These are phyloP conservation scores for Drosophila atripex DNA, from an alignment of 2,888 invertebrate genomes.

Conservation along the genomic window DNA sequence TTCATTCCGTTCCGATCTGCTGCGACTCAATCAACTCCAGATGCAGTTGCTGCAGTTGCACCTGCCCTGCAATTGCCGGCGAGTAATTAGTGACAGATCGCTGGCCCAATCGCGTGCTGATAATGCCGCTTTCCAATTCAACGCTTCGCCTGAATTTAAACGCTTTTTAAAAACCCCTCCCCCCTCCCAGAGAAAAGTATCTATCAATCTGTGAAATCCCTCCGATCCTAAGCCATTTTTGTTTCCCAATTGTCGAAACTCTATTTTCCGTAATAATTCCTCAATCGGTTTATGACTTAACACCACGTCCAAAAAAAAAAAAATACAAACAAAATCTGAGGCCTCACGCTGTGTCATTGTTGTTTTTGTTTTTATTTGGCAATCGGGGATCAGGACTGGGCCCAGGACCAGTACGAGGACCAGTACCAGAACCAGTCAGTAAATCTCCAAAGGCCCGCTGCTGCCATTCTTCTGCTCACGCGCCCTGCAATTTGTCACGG, in stretches of 20 bases:
- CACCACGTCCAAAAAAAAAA: conserved; percentile 18
- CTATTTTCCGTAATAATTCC: conserved; percentile 74
- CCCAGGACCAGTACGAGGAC: conserved; percentile 10
- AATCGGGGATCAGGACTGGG: conserved; percentile 28
- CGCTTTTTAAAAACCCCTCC: conserved; percentile 24
- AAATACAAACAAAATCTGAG: conserved; percentile 33
- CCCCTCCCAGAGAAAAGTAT: conserved; percentile 19
- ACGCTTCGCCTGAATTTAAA: conserved; percentile 64
- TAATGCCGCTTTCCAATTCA: conserved; percentile 69
- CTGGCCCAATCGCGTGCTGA: conserved; percentile 73
- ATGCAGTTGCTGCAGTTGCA: conserved; percentile 41
- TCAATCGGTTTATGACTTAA: conserved; percentile 64
- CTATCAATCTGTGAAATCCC: neutral
- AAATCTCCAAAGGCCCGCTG: conserved; percentile 24
- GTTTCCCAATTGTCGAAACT: conserved; percentile 44
- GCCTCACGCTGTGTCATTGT: conserved; percentile 64
- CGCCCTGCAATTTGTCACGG: conserved; percentile 68
- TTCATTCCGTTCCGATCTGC: conserved; percentile 42
- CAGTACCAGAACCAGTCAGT: conserved; percentile 10
- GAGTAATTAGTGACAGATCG: conserved; percentile 74
- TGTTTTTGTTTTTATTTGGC: conserved; percentile 14
- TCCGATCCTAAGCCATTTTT: conserved; percentile 10
- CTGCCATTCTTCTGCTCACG: conserved; percentile 64
- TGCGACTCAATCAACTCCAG: conserved; percentile 69
- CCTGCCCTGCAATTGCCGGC: conserved; percentile 34